Conservation (phyloP, 2,888 invertebrate species). For the Andrena trimmerana region DNA sequence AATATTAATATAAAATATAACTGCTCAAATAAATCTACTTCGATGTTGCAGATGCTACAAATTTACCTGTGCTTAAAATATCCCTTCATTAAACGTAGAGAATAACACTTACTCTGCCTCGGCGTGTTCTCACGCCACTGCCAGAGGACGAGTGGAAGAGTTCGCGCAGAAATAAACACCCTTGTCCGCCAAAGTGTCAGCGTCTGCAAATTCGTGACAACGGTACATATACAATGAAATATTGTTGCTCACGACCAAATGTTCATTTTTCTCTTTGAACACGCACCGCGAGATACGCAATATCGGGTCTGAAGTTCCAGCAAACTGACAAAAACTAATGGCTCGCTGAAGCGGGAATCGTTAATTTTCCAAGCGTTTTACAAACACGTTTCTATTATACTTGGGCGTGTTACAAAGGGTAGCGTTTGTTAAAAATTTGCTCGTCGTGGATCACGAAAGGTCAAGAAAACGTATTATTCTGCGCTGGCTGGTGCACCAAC, state of each 20-base stretch:
- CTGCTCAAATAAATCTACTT: too few relatives aligned
- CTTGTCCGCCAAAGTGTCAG: background rate
- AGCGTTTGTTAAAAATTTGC: background rate
- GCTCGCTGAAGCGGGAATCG: background rate
- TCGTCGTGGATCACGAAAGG: background rate
- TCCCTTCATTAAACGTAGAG: too few relatives aligned
- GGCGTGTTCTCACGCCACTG: too few relatives aligned
- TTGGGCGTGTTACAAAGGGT: background rate
- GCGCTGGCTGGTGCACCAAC: slow-evolving; percentile 13
- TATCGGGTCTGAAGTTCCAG: background rate
- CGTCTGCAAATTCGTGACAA: background rate
- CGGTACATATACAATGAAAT: background rate
- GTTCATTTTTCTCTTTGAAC: background rate
- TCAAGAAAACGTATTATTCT: slow-evolving; percentile 15
- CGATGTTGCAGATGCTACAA: too few relatives aligned
- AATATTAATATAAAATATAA: too few relatives aligned
- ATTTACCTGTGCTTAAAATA: too few relatives aligned
- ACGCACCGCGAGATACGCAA: background rate
- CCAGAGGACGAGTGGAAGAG: too few relatives aligned
- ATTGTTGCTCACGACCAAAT: background rate
- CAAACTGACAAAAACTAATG: background rate
- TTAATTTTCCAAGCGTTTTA: slow-evolving; percentile 1
- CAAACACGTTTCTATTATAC: background rate
- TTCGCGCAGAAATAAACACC: too few relatives aligned
- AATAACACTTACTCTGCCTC: too few relatives aligned